phyloP scores from a whole-genome alignment of 2,113 vertebrate genomes.

The Anguilla rostrata region DNA sequence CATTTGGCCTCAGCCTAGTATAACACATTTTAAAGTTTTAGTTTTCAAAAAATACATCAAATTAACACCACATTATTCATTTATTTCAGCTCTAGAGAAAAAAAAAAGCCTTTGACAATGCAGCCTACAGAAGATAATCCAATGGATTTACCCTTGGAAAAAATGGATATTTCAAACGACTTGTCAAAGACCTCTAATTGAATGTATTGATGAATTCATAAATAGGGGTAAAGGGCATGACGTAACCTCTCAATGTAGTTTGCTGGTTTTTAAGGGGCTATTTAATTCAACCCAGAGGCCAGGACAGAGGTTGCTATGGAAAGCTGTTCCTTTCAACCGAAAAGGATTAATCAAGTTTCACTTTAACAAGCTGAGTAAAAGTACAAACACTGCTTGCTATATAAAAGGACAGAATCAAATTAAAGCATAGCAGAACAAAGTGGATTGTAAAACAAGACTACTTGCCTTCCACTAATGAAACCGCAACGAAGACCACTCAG shows the following conservation, averaged over 20 bases:
- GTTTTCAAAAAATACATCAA: neutral
- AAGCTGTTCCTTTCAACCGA: neutral
- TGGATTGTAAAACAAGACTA: conserved; percentile 1
- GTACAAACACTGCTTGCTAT: neutral
- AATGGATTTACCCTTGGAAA: neutral
- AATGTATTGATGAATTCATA: conserved; percentile 1
- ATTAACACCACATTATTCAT: neutral
- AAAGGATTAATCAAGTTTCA: conserved; percentile 11
- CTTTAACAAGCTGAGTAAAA: conserved; percentile 1
- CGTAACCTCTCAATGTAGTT: neutral
- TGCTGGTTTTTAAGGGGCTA: neutral
- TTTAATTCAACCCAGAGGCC: neutral
- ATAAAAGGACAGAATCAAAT: conserved; percentile 5
- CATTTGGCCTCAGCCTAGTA: neutral
- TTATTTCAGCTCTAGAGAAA: neutral
- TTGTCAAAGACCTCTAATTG: conserved; percentile 3
- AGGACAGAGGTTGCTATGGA: neutral
- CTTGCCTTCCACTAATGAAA: neutral
- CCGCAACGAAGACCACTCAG: neutral
- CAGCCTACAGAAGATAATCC: conserved; percentile 7
- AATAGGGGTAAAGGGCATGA: neutral
- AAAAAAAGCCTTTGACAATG: neutral
- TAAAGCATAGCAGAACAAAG: conserved; percentile 11
- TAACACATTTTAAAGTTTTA: neutral
- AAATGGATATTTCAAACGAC: neutral